Evolutionary conservation across 2,888 invertebrate species (phyloP), one percentile per base, ranked within the genome.

Genomic region (Stegophylla sp.): DNA sequence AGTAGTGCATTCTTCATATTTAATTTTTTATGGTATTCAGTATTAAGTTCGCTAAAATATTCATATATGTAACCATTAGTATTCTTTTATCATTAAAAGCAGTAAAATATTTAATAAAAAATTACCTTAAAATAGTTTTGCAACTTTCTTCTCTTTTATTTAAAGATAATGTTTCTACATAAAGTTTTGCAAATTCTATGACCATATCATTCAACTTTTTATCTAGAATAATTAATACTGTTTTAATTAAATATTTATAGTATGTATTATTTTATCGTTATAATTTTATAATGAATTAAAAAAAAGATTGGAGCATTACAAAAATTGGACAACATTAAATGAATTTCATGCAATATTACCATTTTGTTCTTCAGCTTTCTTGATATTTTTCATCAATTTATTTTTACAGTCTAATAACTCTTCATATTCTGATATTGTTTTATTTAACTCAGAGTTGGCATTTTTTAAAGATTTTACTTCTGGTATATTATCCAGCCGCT

Each of bases 401-500:
- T 76, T 13, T 15, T 53, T 5, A 13, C 7, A 1, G 17, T 23
- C n/a, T 23, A 66, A 53, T 20, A 76, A 66, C 7, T 53, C n/a
- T 43, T 76, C 75, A 53, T 66, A 66, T 43, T 76, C 53, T 17
- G 26, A 26, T 76, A 53, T 66, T 43, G 41, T 43, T 12, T 23
- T 53, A 43, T 66, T 23, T n/a, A 76, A 53, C 66, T 76, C 75
- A 1, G 17, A 53, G 0, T 76, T 51, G n/a, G 53, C 53, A 5
- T 26, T 53, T 53, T 53, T 76, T 53, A 76, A 26, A 17, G 53
- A 2, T 43, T 53, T 66, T 43, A 76, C 20, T 56, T 76, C 75
- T 1, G 75, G 75, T 66, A 76, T 66, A 53, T 66, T 66, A 43
- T 66, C 64, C 26, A 76, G 9, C 23, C 64, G 64, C 23, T 66